These are phyloP conservation scores for Labrus mixtus DNA, from an alignment of 2,113 vertebrate genomes.

Conservation along the genomic window DNA sequence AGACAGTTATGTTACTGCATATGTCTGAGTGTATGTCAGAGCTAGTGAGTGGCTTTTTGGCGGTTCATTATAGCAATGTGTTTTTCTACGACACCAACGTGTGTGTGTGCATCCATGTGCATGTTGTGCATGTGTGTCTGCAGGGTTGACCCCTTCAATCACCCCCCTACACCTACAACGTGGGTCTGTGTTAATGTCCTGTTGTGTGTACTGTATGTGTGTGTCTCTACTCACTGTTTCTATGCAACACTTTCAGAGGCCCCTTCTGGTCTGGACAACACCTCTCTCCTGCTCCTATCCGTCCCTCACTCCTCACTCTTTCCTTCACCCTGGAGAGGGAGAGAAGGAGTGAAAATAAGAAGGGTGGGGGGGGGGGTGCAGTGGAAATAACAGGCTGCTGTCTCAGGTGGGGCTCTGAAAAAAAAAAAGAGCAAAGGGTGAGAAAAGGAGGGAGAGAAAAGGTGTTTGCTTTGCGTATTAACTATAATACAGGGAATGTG, in stretches of 20 bases:
- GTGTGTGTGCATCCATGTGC: slow-evolving; percentile 7
- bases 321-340: slow-evolving; percentile 82
- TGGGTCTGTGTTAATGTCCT: slow-evolving; percentile 60
- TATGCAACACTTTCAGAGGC: slow-evolving; percentile 80
- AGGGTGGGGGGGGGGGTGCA: slow-evolving; percentile 65
- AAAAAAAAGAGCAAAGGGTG: slow-evolving; percentile 55
- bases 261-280: slow-evolving; percentile 81
- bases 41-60: neutral
- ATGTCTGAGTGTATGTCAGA: neutral
- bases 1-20: slow-evolving; percentile 30
- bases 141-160: slow-evolving; percentile 42
- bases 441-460: slow-evolving; percentile 60
- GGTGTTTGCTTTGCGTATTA: slow-evolving; percentile 60
- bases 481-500: slow-evolving; percentile 49
- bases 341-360: slow-evolving; percentile 70
- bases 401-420: slow-evolving; percentile 77
- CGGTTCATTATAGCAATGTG: slow-evolving; percentile 11
- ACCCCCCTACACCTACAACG: slow-evolving; percentile 21
- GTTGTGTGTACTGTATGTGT: slow-evolving; percentile 46
- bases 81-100: slow-evolving; percentile 20
- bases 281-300: slow-evolving; percentile 78
- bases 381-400: slow-evolving; percentile 83
- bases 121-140: slow-evolving; percentile 9
- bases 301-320: slow-evolving; percentile 85
- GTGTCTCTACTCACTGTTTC: slow-evolving; percentile 75